These are phyloP conservation scores for Strigamia crassipes DNA, from an alignment of 2,888 invertebrate genomes.

Conservation along the genomic window DNA sequence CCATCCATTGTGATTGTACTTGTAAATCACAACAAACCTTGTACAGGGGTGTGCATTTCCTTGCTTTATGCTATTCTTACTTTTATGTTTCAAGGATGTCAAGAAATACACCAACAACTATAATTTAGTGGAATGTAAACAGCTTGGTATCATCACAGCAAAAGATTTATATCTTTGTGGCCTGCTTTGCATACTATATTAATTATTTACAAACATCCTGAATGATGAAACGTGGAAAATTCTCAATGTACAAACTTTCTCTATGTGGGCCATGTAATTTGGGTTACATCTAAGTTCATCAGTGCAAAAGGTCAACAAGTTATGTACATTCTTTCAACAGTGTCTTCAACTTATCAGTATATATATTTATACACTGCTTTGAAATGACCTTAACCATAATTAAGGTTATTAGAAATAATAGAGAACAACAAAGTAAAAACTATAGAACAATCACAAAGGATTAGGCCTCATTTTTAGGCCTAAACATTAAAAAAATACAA, in stretches of 20 bases:
- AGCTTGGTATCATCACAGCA: background rate
- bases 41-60: background rate
- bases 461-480: too few relatives aligned
- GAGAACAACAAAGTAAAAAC: too few relatives aligned
- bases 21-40: slow-evolving; percentile 14
- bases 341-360: background rate
- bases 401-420: too few relatives aligned
- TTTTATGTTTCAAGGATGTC: background rate
- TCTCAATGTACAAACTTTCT: slow-evolving; percentile 1
- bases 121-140: background rate
- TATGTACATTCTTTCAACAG: slow-evolving; percentile 10
- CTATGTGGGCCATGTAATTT: slow-evolving; percentile 28
- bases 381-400: background rate
- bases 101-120: background rate
- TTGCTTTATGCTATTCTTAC: background rate
- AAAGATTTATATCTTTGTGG: background rate
- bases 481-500: too few relatives aligned
- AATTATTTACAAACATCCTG: background rate
- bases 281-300: slow-evolving; percentile 28
- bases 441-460: too few relatives aligned
- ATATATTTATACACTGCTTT: background rate
- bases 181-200: background rate
- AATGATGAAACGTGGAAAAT: slow-evolving; percentile 3
- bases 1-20: too few relatives aligned
- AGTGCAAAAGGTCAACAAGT: slow-evolving; percentile 30